A percentile compares a stretch with the other conserved stretches of the same genome.
phyloP scores from a whole-genome alignment of 2,888 invertebrate species.

The Bibio marci region DNA sequence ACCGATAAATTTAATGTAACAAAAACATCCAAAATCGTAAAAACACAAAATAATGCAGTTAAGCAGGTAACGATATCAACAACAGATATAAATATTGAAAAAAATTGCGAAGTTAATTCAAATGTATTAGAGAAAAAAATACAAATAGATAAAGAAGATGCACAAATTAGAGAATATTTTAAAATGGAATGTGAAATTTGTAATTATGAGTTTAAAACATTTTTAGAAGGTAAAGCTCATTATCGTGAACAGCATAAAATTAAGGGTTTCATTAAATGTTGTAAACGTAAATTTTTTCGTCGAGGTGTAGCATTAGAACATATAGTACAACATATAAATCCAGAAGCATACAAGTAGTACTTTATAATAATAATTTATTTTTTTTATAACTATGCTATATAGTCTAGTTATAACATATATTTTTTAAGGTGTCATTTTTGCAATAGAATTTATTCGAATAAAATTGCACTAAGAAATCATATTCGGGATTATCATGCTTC shows the following conservation, averaged over 20 bases:
- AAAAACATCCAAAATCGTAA: too few species aligned
- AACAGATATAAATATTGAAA: conserved; percentile 17
- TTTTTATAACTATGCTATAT: too few species aligned
- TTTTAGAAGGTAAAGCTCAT: conserved; percentile 21
- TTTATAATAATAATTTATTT: too few species aligned
- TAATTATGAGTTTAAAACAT: conserved; percentile 16
- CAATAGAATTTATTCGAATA: too few species aligned
- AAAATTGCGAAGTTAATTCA: neutral
- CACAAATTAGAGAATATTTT: conserved; percentile 22
- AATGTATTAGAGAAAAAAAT: too few species aligned
- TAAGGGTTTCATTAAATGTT: conserved; percentile 23
- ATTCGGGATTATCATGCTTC: neutral
- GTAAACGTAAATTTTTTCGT: conserved; percentile 24
- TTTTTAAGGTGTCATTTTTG: too few species aligned
- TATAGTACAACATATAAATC: conserved; percentile 23
- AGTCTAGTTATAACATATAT: too few species aligned
- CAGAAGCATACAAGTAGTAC: conserved; percentile 28
- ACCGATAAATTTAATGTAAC: too few species aligned
- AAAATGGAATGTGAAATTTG: conserved; percentile 23
- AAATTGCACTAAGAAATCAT: too few species aligned
- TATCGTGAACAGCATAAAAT: conserved; percentile 20
- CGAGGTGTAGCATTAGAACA: conserved; percentile 23
- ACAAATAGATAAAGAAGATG: conserved; percentile 10
- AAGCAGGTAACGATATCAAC: conserved; percentile 23
- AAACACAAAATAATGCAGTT: conserved; percentile 23